Evolutionary conservation across 2,797 vertebrate genomes (phyloP).

Genomic region (Philypnodon macrostomus): DNA sequence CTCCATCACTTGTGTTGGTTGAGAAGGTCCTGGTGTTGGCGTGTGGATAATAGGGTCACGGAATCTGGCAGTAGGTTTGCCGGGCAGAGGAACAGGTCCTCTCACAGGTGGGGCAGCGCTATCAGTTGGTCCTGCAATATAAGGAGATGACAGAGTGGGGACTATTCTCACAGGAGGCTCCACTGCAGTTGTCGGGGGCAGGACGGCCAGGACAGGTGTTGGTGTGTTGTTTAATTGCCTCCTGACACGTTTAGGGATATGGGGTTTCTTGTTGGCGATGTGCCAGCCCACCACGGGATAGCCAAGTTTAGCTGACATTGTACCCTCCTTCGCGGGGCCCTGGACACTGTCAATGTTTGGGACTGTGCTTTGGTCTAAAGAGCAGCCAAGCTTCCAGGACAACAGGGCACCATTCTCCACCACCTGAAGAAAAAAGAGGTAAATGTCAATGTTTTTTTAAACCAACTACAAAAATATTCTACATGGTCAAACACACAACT

Average conservation of each 20-base stretch:
- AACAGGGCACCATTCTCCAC: conserved; percentile 95
- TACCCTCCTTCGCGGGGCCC: conserved; percentile 89
- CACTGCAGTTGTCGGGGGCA: conserved; percentile 85
- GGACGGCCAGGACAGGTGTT: conserved; percentile 75
- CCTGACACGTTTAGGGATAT: conserved; percentile 87
- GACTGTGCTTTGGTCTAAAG: conserved; percentile 88
- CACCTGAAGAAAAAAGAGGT: conserved; percentile 43
- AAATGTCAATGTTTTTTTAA: neutral
- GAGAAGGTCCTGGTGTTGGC: conserved; percentile 81
- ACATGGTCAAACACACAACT: no score
- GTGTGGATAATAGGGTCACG: conserved; percentile 87
- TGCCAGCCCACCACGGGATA: conserved; percentile 98
- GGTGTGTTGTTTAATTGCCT: conserved; percentile 92
- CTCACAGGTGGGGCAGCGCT: conserved; percentile 86
- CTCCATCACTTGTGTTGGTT: conserved; percentile 85
- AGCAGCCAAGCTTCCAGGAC: conserved; percentile 96
- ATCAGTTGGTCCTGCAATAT: conserved; percentile 87
- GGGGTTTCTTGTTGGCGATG: conserved; percentile 95
- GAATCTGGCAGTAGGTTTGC: conserved; percentile 88
- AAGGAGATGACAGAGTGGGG: conserved; percentile 89
- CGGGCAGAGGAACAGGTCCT: conserved; percentile 86
- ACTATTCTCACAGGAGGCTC: conserved; percentile 89
- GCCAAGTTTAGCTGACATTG: conserved; percentile 92
- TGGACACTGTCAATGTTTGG: conserved; percentile 90
- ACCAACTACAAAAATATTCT: neutral